Conservation (phyloP, 2,888 invertebrate genomes). For the Tipula lateralis region DNA sequence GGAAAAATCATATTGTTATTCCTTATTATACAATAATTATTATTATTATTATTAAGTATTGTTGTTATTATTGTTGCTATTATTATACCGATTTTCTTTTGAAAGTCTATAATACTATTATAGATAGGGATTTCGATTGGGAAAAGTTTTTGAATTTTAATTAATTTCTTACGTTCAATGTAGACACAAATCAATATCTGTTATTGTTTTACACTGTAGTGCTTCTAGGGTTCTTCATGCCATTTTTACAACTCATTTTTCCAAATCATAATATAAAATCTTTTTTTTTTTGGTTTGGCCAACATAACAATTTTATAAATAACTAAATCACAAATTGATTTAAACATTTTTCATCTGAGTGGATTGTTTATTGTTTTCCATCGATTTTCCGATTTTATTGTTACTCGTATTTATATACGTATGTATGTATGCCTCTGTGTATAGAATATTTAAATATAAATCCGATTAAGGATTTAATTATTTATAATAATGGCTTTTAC, state of each 20-base stretch:
- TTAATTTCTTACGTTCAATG: not conserved
- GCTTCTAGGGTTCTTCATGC: not conserved
- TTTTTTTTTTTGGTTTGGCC: not conserved
- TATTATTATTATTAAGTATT: not conserved
- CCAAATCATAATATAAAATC: not conserved
- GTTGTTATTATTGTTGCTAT: not conserved
- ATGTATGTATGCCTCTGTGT: too few relatives aligned
- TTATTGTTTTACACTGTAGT: not conserved
- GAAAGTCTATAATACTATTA: not conserved
- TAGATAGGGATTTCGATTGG: not conserved
- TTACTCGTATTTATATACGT: not conserved
- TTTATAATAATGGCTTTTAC: not conserved
- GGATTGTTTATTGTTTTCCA: constrained; percentile 11
- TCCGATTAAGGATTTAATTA: constrained; percentile 5
- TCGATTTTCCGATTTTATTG: not conserved
- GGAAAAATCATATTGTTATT: not conserved
- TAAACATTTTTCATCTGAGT: not conserved
- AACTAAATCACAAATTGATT: not conserved
- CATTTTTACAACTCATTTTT: not conserved
- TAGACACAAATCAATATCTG: not conserved
- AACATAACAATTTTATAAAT: not conserved
- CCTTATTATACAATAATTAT: not conserved
- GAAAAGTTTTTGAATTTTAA: not conserved
- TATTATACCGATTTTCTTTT: not conserved
- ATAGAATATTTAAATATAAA: not conserved